phyloP scores from a whole-genome alignment of 2,797 vertebrate genomes.

The Rhinophrynus dorsalis region DNA sequence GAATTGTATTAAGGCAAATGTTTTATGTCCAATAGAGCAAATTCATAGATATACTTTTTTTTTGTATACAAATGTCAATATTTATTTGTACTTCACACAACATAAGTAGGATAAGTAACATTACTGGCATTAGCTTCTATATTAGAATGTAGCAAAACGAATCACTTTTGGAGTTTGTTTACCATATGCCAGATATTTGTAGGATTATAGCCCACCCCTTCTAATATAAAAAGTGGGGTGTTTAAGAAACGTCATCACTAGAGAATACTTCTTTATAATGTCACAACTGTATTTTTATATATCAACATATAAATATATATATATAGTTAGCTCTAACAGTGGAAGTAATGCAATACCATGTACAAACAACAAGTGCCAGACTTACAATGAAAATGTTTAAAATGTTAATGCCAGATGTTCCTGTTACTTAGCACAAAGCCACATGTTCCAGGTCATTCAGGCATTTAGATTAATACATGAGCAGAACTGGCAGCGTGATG shows the following conservation, averaged over 20 bases:
- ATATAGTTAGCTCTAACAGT: constrained; percentile 4
- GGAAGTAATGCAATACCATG: background rate
- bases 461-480: background rate
- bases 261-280: constrained; percentile 10
- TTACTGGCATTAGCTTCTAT: background rate
- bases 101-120: background rate
- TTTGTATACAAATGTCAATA: constrained; percentile 5
- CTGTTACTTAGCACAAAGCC: background rate
- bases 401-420: background rate
- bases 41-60: background rate
- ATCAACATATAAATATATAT: constrained; percentile 7
- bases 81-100: background rate
- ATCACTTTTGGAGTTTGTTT: background rate
- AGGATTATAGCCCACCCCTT: constrained; percentile 11
- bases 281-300: constrained; percentile 19
- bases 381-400: too few relatives aligned
- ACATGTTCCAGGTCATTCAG: background rate
- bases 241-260: constrained; percentile 14
- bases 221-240: constrained; percentile 2
- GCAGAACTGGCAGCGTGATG: background rate
- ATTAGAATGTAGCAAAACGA: background rate
- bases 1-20: background rate
- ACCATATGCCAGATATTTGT: background rate
- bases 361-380: background rate
- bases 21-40: too few relatives aligned